Evolutionary conservation across 2,113 vertebrate species (phyloP).

Genomic region (Puma concolor): DNA sequence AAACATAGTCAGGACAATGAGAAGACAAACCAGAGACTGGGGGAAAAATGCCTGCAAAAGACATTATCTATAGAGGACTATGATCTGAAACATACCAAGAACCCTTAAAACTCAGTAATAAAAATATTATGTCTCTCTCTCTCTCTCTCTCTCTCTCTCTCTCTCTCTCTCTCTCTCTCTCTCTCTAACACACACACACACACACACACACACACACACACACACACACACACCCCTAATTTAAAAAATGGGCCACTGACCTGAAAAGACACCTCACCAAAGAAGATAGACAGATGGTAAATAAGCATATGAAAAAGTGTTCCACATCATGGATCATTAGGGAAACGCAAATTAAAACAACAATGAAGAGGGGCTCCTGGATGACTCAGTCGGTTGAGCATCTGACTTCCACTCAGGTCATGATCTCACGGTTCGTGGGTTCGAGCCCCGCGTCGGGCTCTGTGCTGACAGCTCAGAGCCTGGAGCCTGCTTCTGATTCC

Average conservation of each 20-base stretch:
- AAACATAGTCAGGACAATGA: neutral
- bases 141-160: too few relatives aligned
- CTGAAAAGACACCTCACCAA: neutral
- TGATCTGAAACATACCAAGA: neutral
- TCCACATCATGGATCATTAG: neutral
- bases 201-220: too few relatives aligned
- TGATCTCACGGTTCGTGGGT: too few relatives aligned
- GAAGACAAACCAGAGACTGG: neutral
- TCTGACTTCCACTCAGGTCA: too few relatives aligned
- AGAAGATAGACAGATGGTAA: neutral
- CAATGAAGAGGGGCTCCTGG: neutral
- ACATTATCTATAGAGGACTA: neutral
- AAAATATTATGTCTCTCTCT: neutral
- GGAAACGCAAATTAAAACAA: slow-evolving; percentile 16
- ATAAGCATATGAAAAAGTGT: neutral
- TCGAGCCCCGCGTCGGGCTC: too few relatives aligned
- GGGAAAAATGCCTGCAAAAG: neutral
- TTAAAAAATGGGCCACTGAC: neutral
- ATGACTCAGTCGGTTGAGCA: too few relatives aligned
- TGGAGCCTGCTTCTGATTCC: too few relatives aligned
- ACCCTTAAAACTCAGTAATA: neutral
- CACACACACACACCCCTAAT: neutral
- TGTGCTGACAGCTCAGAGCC: too few relatives aligned
- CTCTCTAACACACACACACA: too few relatives aligned
- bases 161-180: too few relatives aligned